Conservation (phyloP, 2,113 vertebrate genomes). For the Microcebus murinus region DNA sequence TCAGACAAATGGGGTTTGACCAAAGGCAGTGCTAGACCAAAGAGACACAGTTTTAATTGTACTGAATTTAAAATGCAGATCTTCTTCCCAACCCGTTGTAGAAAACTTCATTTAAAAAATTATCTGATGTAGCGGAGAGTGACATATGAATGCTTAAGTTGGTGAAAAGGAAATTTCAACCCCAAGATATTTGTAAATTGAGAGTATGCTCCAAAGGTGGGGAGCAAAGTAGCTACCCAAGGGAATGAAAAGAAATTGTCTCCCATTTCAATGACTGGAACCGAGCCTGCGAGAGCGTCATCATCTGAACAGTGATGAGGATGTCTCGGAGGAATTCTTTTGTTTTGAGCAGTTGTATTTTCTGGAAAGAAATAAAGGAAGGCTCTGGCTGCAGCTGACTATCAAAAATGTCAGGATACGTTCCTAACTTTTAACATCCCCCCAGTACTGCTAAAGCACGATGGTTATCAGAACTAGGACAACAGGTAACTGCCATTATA, state of each 20-base stretch:
- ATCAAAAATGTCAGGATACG: not conserved
- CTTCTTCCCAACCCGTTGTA: constrained; percentile 36
- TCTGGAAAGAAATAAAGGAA: constrained; percentile 11
- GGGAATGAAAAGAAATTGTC: not conserved
- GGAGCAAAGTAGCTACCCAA: not conserved
- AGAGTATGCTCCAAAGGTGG: not conserved
- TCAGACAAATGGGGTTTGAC: constrained; percentile 84
- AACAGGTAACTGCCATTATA: not conserved
- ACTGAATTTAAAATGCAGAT: constrained; percentile 82
- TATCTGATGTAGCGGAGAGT: constrained; percentile 78
- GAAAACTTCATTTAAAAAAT: constrained; percentile 83
- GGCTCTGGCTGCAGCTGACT: not conserved
- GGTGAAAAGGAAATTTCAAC: not conserved
- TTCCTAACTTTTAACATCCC: not conserved
- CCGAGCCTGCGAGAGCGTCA: too few relatives aligned
- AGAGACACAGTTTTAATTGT: constrained; percentile 83
- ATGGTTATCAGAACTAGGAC: not conserved
- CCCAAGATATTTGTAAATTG: not conserved
- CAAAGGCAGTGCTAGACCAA: constrained; percentile 80
- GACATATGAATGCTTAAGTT: constrained; percentile 45
- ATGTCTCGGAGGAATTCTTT: not conserved
- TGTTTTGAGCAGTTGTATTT: not conserved
- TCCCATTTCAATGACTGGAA: too few relatives aligned
- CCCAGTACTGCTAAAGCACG: not conserved
- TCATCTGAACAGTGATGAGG: not conserved